A percentile compares a stretch with the other conserved stretches of the same genome.
Evolutionary conservation across 2,888 invertebrate species (phyloP).

Genomic region (Heliothis peltigera): DNA sequence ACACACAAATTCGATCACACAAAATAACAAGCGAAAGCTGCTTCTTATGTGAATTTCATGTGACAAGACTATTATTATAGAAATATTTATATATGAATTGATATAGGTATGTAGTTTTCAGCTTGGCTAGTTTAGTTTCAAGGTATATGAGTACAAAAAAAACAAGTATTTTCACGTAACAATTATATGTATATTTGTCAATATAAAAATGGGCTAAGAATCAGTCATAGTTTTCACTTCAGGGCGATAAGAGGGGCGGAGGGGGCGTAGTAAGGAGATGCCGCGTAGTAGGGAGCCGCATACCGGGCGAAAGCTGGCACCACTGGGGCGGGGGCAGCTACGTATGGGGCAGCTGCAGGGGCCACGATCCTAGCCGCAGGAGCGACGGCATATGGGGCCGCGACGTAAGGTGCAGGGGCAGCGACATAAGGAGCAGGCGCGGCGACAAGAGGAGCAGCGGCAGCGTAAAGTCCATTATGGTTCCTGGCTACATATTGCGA

Average conservation of each 20-base stretch:
- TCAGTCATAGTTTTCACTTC: constrained; percentile 77
- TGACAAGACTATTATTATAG: constrained; percentile 11
- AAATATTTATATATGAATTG: too few species aligned
- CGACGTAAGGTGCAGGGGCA: constrained; percentile 67
- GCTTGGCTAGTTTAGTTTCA: too few species aligned
- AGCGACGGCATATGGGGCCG: constrained; percentile 63
- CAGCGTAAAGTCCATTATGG: constrained; percentile 86
- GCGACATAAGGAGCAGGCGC: constrained; percentile 81
- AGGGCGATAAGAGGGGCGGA: constrained; percentile 79
- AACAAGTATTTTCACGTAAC: constrained; percentile 8
- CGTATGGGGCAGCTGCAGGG: constrained; percentile 68
- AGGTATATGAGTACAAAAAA: constrained; percentile 7
- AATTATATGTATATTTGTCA: constrained; percentile 47
- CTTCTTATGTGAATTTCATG: constrained; percentile 43
- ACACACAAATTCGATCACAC: constrained; percentile 52
- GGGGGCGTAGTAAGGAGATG: constrained; percentile 73
- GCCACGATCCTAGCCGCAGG: constrained; percentile 61
- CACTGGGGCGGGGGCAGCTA: constrained; percentile 69
- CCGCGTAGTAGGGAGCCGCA: constrained; percentile 63
- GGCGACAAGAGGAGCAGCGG: constrained; percentile 86
- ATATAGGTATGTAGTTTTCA: background rate
- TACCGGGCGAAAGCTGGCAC: constrained; percentile 69
- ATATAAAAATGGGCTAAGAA: constrained; percentile 67
- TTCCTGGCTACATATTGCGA: constrained; percentile 91
- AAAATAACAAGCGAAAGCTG: constrained; percentile 52